Evolutionary conservation across 1,140 invertebrate genomes (phyloP).

Genomic region (Procambarus virginalis): DNA sequence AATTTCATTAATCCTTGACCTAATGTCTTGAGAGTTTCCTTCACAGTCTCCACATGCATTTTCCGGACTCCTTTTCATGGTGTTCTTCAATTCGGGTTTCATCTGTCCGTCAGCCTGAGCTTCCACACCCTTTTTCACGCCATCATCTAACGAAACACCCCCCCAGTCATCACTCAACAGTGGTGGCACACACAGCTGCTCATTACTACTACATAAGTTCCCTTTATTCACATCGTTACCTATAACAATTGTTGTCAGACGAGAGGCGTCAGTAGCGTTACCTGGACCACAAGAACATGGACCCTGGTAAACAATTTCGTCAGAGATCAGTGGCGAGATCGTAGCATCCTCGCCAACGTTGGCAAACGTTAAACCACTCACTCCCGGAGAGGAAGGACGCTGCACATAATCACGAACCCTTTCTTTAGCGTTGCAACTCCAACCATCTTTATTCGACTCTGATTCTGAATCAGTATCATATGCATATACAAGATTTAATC

Average conservation of each 20-base stretch:
- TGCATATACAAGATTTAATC: constrained; percentile 21
- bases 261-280: not conserved
- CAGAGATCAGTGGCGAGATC: not conserved
- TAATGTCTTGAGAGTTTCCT: constrained; percentile 34
- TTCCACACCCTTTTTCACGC: constrained; percentile 4
- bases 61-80: constrained; percentile 20
- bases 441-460: not conserved
- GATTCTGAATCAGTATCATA: constrained; percentile 38
- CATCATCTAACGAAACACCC: constrained; percentile 11
- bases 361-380: not conserved
- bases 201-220: constrained; percentile 3
- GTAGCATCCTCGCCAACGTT: not conserved
- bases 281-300: constrained; percentile 39
- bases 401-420: no score
- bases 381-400: not conserved
- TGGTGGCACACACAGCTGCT: constrained; percentile 42
- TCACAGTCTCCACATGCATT: not conserved
- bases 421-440: not conserved
- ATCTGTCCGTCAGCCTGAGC: not conserved
- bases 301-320: constrained; percentile 60
- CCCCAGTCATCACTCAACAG: constrained; percentile 6
- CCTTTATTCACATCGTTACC: not conserved
- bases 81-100: not conserved
- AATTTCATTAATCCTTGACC: constrained; percentile 59
- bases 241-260: not conserved